These are phyloP conservation scores for Vannuccia rotundouncinata DNA, from an alignment of 2,888 invertebrate genomes.

Conservation along the genomic window DNA sequence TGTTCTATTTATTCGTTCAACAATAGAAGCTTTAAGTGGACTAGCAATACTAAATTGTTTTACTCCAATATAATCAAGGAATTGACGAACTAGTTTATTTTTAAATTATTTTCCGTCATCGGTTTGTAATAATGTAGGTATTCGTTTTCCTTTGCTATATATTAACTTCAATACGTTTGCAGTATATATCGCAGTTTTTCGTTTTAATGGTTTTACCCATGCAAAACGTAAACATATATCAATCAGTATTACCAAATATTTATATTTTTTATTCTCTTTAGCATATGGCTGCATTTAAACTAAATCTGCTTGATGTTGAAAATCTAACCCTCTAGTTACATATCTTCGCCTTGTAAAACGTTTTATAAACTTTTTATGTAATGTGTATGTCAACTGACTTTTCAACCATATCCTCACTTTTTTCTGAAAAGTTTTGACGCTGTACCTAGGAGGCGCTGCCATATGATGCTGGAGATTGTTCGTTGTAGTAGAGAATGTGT, in stretches of 20 bases:
- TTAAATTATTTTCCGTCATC: not conserved
- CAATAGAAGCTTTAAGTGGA: not conserved
- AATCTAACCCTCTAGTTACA: not conserved
- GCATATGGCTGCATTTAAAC: not conserved
- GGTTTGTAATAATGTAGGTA: not conserved
- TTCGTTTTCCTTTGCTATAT: not conserved
- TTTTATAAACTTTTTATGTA: not conserved
- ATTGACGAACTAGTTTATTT: not conserved
- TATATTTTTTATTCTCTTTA: not conserved
- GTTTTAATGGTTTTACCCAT: not conserved
- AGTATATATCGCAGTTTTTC: not conserved
- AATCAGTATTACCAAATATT: not conserved
- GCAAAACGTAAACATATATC: not conserved
- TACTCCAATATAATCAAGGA: not conserved
- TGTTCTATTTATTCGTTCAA: not conserved
- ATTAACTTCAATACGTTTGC: not conserved
- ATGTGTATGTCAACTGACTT: not conserved
- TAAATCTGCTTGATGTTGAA: not conserved
- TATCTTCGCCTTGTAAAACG: not conserved
- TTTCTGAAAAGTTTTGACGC: not conserved
- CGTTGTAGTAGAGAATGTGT: not conserved
- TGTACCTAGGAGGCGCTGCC: not conserved
- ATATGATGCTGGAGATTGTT: not conserved
- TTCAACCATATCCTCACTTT: not conserved
- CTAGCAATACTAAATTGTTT: not conserved